A percentile compares a stretch with the other conserved stretches of the same genome.
These are phyloP conservation scores for Clarias pachynema DNA, from an alignment of 2,797 vertebrate genomes.

Conservation along the genomic window DNA sequence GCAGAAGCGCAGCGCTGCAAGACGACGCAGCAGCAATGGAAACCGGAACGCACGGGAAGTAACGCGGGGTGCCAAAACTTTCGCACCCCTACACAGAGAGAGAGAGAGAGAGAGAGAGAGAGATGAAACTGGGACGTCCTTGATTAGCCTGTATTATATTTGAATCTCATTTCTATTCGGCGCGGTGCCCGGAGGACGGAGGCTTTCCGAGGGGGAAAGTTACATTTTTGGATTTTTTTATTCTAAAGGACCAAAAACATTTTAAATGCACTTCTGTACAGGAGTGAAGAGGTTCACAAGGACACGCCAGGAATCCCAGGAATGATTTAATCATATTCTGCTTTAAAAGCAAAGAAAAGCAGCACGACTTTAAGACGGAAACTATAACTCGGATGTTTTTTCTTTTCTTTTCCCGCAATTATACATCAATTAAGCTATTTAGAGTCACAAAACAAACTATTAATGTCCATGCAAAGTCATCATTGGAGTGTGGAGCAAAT, in stretches of 20 bases:
- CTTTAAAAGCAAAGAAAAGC: background rate
- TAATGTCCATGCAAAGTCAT: background rate
- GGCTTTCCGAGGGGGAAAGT: background rate
- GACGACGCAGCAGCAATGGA: slow-evolving; percentile 65
- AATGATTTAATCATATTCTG: background rate
- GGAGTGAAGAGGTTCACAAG: background rate
- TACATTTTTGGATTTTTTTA: background rate
- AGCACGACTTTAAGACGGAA: background rate
- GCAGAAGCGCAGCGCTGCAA: slow-evolving; percentile 60
- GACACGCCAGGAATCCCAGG: background rate
- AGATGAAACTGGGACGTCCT: background rate
- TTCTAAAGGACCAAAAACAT: background rate
- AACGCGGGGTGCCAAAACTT: slow-evolving; percentile 65
- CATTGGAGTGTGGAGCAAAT: background rate
- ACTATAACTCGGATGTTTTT: background rate
- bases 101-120: background rate
- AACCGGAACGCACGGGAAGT: slow-evolving; percentile 66
- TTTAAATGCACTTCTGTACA: background rate
- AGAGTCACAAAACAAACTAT: too few species aligned
- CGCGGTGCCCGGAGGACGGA: background rate
- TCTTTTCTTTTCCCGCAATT: background rate
- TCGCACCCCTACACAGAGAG: background rate
- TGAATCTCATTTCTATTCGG: background rate
- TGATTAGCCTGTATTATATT: background rate
- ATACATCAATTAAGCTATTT: background rate